phyloP scores from a whole-genome alignment of 2,888 invertebrate genomes.

The Yponomeuta malinellus region DNA sequence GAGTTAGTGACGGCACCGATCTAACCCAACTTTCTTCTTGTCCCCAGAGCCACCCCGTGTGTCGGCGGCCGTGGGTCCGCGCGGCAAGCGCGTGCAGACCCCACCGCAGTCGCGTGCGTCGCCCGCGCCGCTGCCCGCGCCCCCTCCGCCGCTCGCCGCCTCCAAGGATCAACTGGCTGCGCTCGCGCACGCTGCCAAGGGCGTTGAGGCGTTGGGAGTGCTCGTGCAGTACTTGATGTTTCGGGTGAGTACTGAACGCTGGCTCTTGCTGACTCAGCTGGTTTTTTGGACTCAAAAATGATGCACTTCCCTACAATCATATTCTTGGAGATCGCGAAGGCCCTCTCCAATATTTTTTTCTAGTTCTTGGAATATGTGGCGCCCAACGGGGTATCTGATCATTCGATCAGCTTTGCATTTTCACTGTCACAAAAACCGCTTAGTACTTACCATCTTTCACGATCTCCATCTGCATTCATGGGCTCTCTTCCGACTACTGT shows the following conservation, averaged over 20 bases:
- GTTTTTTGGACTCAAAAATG: too few relatives aligned
- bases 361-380: too few relatives aligned
- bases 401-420: too few relatives aligned
- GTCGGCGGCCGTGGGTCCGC: constrained; percentile 57
- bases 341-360: too few relatives aligned
- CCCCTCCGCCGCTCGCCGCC: constrained; percentile 30
- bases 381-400: too few relatives aligned
- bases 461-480: too few relatives aligned
- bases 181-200: constrained; percentile 76
- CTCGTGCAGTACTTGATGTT: constrained; percentile 90
- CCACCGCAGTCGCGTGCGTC: constrained; percentile 37
- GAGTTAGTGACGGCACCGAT: background rate
- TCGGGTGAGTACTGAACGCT: constrained; percentile 70
- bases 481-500: too few relatives aligned
- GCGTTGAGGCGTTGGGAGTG: constrained; percentile 88
- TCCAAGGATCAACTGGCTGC: constrained; percentile 48
- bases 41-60: constrained; percentile 62
- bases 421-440: too few relatives aligned
- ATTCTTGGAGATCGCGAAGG: too few relatives aligned
- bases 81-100: constrained; percentile 63
- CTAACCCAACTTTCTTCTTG: constrained; percentile 16
- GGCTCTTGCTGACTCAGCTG: too few relatives aligned
- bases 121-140: constrained; percentile 28
- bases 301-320: too few relatives aligned
- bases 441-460: too few relatives aligned